Percentiles rank a stretch among this genome's conserved stretches.
phyloP scores from a whole-genome alignment of 2,888 invertebrate genomes.

The Heteropelma amictum region DNA sequence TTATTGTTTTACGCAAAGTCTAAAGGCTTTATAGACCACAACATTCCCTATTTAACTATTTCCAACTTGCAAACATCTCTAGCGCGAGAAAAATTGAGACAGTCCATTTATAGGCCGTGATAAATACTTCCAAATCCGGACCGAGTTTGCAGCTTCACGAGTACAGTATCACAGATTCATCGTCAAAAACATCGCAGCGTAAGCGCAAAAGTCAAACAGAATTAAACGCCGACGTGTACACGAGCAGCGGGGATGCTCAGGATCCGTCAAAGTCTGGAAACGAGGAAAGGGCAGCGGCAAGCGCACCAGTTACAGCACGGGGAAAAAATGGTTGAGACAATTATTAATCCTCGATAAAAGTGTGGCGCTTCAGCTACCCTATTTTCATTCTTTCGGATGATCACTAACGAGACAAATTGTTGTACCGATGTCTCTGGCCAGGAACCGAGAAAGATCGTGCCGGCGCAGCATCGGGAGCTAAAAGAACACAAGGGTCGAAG shows the following conservation, averaged over 20 bases:
- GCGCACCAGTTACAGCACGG: constrained; percentile 51
- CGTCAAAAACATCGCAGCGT: constrained; percentile 51
- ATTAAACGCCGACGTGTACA: constrained; percentile 55
- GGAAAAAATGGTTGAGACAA: constrained; percentile 28
- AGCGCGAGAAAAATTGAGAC: background rate
- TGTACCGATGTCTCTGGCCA: no score
- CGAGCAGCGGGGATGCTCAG: background rate
- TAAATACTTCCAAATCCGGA: constrained; percentile 70
- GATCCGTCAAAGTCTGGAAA: background rate
- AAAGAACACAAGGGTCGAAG: constrained; percentile 51
- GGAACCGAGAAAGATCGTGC: background rate
- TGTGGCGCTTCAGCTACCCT: background rate
- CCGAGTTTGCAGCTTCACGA: constrained; percentile 73
- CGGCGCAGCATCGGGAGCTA: constrained; percentile 2
- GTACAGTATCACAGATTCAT: constrained; percentile 67
- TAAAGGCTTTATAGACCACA: no score
- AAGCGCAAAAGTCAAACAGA: constrained; percentile 36
- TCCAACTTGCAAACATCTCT: no score
- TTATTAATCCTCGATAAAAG: background rate
- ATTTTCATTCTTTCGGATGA: background rate
- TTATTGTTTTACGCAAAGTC: no score
- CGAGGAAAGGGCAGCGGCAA: constrained; percentile 42
- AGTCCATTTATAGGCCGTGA: constrained; percentile 69
- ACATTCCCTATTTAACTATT: no score
- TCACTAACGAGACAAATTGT: no score